These are phyloP conservation scores for Drosophila ustulata DNA, from an alignment of 2,888 invertebrate species.

Conservation along the genomic window DNA sequence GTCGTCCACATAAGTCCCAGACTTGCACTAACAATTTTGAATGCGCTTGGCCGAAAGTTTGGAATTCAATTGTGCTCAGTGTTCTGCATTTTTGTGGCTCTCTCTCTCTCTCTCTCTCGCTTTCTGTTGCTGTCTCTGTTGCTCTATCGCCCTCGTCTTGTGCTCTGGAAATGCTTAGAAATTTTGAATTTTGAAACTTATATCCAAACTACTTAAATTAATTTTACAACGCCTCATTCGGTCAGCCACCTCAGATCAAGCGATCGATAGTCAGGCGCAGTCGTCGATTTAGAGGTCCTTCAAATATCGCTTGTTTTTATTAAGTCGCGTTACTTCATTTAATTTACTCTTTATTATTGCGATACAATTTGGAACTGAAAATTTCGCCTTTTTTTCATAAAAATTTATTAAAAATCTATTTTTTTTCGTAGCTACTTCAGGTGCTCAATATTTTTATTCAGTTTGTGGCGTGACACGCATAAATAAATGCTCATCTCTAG, in stretches of 20 bases:
- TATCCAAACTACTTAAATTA: constrained; percentile 10
- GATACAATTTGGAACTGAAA: too few relatives aligned
- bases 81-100: not conserved
- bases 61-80: not conserved
- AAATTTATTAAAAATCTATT: too few relatives aligned
- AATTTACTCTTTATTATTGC: too few relatives aligned
- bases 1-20: not conserved
- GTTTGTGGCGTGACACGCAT: too few relatives aligned
- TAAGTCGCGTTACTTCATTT: too few relatives aligned
- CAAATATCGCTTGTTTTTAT: too few relatives aligned
- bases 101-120: not conserved
- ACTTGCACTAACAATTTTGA: not conserved
- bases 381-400: too few relatives aligned
- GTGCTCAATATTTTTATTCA: too few relatives aligned
- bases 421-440: too few relatives aligned
- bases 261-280: not conserved
- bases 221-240: not conserved
- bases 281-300: too few relatives aligned
- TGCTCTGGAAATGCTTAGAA: constrained; percentile 11
- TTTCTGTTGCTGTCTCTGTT: not conserved
- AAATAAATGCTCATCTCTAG: too few relatives aligned
- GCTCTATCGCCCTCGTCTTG: not conserved
- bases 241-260: constrained; percentile 29
- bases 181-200: not conserved
- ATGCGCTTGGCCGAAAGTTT: not conserved